Base-by-base conservation (phyloP, 2,797 vertebrate genomes). In the Dendrocincla fuliginosa region DNA sequence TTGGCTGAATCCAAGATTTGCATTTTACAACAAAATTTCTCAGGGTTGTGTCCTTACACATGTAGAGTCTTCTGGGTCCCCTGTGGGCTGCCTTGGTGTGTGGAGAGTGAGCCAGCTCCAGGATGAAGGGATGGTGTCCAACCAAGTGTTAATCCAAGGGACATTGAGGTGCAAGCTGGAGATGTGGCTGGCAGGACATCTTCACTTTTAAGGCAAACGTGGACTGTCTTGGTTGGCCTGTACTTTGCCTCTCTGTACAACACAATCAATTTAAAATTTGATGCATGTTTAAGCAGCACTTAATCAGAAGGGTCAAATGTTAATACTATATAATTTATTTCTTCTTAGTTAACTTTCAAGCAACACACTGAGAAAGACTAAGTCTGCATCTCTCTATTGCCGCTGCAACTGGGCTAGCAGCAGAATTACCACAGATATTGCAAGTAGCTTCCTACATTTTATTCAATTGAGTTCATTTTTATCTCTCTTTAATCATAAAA, bases 401-500 rank as follows among this genome's bases (percentile, higher is more conserved):
- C 87, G 50, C 41, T 85, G 84, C 80, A 74, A 55, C 28, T 33
- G 68, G 50, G 93, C 61, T 55, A 79, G 71, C 84, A 42, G 78
- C 69, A 87, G 49, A 84, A 56, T 64, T 87, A 64, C 55, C 69
- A 69, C 68, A 68, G 61, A 88, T 64, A 94, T 37, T 96, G 82
- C 50, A 86, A 93, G 44, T 39, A 74, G 47, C 65, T 93, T 91
- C 87, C 87, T 92, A 60, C 39, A 61, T 96, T 97, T 97, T 94
- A 78, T 97, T 95, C 93, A 96, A 10, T 52, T 96, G 80, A 84
- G 86, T 96, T 96, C 71, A 71, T 96, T 97, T 98, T 97, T 94
- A 95, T 95, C 86, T 85, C 86, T 84, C 75, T 81, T 97, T 96
- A 91, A 96, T 97, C 93, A 95, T 96, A 95, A 97, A 97, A 95